These are phyloP conservation scores for Lepidochitona cinerea DNA, from an alignment of 2,888 invertebrate genomes.

Conservation along the genomic window DNA sequence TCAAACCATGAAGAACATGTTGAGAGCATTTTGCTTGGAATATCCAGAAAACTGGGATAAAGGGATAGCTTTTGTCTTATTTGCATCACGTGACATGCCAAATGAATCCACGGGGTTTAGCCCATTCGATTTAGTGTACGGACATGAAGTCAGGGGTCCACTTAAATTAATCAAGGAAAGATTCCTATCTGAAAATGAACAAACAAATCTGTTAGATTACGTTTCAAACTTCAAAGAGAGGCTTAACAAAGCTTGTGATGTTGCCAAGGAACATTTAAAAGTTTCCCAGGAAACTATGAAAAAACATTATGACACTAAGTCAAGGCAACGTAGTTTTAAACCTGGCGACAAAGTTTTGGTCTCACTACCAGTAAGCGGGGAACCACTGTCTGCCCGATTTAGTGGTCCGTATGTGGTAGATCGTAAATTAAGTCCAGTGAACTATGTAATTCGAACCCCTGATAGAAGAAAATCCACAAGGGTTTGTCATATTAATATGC, in stretches of 20 bases:
- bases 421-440: slow-evolving; percentile 2
- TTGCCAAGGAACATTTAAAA: neutral
- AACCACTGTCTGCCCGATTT: slow-evolving; percentile 12
- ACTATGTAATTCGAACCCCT: slow-evolving; percentile 24
- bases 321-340: slow-evolving; percentile 11
- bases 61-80: neutral
- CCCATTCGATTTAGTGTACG: neutral
- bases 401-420: slow-evolving; percentile 10
- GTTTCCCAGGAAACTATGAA: neutral
- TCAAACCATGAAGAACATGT: neutral
- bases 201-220: neutral
- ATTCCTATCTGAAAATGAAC: neutral
- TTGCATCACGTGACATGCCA: neutral
- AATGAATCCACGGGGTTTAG: neutral
- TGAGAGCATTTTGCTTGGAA: neutral
- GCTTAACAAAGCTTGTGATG: neutral
- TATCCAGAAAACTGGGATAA: slow-evolving; percentile 5
- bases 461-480: slow-evolving; percentile 19
- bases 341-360: slow-evolving; percentile 34
- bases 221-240: neutral
- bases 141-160: neutral
- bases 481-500: slow-evolving; percentile 33
- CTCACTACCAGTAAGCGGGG: slow-evolving; percentile 3
- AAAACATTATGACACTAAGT: neutral
- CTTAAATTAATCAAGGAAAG: neutral